Percentiles rank a stretch among this genome's conserved stretches.
Conservation (phyloP, 2,797 vertebrate genomes). For the Pipistrellus kuhlii region DNA sequence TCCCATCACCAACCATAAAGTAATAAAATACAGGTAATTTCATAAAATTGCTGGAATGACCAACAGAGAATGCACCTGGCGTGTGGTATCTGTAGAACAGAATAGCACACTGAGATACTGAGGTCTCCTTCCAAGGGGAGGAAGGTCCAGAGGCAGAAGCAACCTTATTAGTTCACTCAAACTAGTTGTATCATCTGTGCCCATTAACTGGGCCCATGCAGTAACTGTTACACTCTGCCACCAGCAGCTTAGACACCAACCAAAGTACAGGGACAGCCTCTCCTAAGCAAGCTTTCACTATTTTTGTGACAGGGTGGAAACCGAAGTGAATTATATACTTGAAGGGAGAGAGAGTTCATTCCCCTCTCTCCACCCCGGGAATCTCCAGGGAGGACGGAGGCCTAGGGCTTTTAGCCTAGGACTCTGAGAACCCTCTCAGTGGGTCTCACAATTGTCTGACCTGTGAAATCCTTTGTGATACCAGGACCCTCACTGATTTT, state of each 20-base stretch:
- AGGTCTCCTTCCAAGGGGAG: constrained; percentile 13
- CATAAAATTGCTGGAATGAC: neutral
- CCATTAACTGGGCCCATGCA: neutral
- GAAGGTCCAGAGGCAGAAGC: neutral
- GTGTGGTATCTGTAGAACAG: neutral
- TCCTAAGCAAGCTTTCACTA: neutral
- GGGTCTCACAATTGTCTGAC: neutral
- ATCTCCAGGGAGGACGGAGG: neutral
- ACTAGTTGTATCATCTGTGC: neutral
- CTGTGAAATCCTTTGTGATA: neutral
- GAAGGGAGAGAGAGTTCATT: neutral
- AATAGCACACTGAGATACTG: neutral
- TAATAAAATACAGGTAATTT: neutral
- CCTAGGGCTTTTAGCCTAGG: neutral
- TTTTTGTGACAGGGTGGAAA: constrained; percentile 6
- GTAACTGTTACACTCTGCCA: neutral
- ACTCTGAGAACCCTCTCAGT: neutral
- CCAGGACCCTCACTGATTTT: neutral
- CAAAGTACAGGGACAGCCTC: neutral
- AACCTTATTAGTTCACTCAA: neutral
- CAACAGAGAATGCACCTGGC: constrained; percentile 6
- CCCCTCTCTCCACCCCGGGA: neutral
- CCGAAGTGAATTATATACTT: neutral
- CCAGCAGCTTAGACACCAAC: neutral
- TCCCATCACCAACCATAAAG: neutral